These are phyloP conservation scores for Euphydryas editha DNA, from an alignment of 2,888 invertebrate species.

Conservation along the genomic window DNA sequence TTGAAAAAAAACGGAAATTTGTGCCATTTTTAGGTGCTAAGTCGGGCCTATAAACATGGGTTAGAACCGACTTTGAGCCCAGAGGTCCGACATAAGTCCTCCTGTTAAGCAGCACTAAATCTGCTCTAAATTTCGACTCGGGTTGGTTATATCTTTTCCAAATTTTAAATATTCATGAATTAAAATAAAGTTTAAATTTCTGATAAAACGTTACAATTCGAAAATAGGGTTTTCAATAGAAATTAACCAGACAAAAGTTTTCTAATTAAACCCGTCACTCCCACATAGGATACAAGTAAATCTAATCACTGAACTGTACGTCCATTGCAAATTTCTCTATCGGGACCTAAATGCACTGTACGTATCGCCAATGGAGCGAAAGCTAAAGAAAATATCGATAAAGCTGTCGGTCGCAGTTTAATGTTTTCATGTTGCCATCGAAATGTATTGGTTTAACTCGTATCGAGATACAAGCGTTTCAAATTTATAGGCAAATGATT, in stretches of 20 bases:
- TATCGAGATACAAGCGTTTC: conserved; percentile 24
- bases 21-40: too few species aligned
- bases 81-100: too few species aligned
- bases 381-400: conserved; percentile 35
- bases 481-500: conserved; percentile 29
- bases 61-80: too few species aligned
- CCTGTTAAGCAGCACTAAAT: too few species aligned
- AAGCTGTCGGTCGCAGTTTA: conserved; percentile 40
- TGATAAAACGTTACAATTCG: not conserved
- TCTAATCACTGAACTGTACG: not conserved
- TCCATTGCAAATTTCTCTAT: conserved; percentile 6
- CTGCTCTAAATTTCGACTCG: too few species aligned
- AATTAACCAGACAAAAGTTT: not conserved
- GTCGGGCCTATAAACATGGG: too few species aligned
- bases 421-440: conserved; percentile 37
- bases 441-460: conserved; percentile 31
- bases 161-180: not conserved
- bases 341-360: conserved; percentile 2
- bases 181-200: not conserved
- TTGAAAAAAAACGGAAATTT: too few species aligned
- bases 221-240: not conserved
- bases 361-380: conserved; percentile 29
- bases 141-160: too few species aligned
- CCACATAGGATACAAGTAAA: not conserved
- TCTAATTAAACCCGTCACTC: not conserved